Evolutionary conservation across 1,140 invertebrate genomes (phyloP).

Genomic region (Saccostrea glomerata): DNA sequence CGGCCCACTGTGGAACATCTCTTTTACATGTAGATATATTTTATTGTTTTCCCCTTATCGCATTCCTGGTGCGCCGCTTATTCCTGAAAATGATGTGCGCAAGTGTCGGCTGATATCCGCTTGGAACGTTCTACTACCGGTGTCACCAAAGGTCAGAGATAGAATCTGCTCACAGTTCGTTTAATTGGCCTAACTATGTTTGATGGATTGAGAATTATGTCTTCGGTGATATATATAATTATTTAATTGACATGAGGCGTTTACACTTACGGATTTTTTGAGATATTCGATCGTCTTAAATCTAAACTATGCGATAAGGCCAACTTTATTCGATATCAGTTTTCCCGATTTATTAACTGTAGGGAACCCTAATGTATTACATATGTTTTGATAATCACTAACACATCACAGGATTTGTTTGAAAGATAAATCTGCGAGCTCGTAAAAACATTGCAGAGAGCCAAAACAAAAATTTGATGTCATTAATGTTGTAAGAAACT

Average conservation of each 20-base stretch:
- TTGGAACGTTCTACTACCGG: slow-evolving; percentile 10
- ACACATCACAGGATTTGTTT: slow-evolving; percentile 39
- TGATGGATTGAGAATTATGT: slow-evolving; percentile 44
- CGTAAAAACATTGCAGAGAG: slow-evolving; percentile 31
- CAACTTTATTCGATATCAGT: slow-evolving; percentile 38
- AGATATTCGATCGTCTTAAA: slow-evolving; percentile 43
- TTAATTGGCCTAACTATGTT: slow-evolving; percentile 40
- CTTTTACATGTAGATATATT: slow-evolving; percentile 39
- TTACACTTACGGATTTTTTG: slow-evolving; percentile 38
- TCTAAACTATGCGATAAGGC: slow-evolving; percentile 41
- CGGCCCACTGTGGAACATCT: slow-evolving; percentile 32
- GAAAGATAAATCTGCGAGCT: slow-evolving; percentile 38
- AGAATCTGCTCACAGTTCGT: slow-evolving; percentile 25
- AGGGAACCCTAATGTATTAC: slow-evolving; percentile 40
- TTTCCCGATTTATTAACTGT: slow-evolving; percentile 41
- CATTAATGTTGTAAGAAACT: slow-evolving; percentile 38
- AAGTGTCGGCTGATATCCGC: slow-evolving; percentile 20
- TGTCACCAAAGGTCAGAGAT: slow-evolving; percentile 35
- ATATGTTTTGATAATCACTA: slow-evolving; percentile 43
- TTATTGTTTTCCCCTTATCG: slow-evolving; percentile 36
- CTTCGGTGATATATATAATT: slow-evolving; percentile 41
- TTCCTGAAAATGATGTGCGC: slow-evolving; percentile 33
- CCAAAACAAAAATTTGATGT: slow-evolving; percentile 32
- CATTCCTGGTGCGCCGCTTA: slow-evolving; percentile 29
- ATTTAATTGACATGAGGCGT: slow-evolving; percentile 46